Evolutionary conservation across 2,797 vertebrate genomes (phyloP), one percentile per base, ranked within the genome.

Genomic region (Poliocrania exsul): DNA sequence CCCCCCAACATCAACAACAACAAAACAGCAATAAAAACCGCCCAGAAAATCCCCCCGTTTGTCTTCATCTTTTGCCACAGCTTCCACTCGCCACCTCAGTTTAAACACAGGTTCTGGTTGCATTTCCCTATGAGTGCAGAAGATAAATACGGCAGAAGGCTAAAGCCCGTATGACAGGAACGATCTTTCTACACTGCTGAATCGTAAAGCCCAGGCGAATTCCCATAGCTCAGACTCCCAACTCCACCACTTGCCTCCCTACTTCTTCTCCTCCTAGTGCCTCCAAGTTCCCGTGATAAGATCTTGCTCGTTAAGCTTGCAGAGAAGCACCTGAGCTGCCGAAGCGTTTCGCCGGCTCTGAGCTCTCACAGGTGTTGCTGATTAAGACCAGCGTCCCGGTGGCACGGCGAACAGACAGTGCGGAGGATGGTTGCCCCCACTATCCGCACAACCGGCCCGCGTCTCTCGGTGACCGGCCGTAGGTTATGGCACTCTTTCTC

Each of bases 271-370:
- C 38, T 5, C 2, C 40, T 35, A 13, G 5, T 4, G 6, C n/a
- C 46, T n/a, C 49, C 14, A 1, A 16, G 33, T 13, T 7, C 61
- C 81, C 57, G 0, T 31, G 26, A 83, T 54, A 79, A 97, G 93
- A 86, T 46, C 80, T 96, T 82, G 49, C 93, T 96, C 83, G 14
- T 95, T 96, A 92, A 77, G 72, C 90, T 66, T 80, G 91, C 93
- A 37, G 16, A 49, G 80, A 81, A 92, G 61, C 69, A 86, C 79
- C 91, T 93, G 97, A 90, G 74, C 50, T 25, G 57, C 44, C 11
- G 46, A 9, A 62, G 33, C 21, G 20, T 44, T 71, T 26, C 65
- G 23, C 35, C 46, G 28, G 66, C 58, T 65, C 44, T 13, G 24
- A 40, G 29, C 11, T 47, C 57, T 81, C 53, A 10, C 94, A 85